Conservation (phyloP, 2,797 vertebrate genomes). For the Artibeus lituratus region DNA sequence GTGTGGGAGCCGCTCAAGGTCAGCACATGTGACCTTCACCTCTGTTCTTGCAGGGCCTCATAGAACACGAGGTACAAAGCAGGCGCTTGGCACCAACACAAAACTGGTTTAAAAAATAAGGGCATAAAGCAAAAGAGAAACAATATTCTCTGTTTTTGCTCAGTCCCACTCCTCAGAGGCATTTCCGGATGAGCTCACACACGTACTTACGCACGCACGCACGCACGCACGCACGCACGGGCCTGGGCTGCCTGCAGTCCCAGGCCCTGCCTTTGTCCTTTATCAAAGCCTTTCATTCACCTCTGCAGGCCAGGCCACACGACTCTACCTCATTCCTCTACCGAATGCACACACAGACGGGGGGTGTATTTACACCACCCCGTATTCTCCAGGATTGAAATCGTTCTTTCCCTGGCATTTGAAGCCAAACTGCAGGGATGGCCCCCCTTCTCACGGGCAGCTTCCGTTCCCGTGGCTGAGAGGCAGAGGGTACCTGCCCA, state of each 20-base stretch:
- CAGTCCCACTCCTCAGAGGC: neutral
- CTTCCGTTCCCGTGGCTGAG: neutral
- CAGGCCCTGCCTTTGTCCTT: too few species aligned
- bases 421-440: neutral
- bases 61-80: too few species aligned
- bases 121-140: neutral
- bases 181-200: neutral
- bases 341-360: neutral
- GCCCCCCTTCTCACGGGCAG: neutral
- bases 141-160: neutral
- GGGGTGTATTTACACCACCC: neutral
- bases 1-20: neutral
- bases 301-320: accelerated
- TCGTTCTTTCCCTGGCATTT: neutral
- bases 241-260: accelerated
- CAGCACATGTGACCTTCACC: neutral
- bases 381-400: neutral
- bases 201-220: too few species aligned
- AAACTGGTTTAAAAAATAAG: neutral
- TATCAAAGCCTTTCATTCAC: neutral
- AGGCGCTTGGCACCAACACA: neutral
- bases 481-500: neutral
- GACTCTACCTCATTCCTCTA: neutral
- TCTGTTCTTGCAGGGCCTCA: neutral
- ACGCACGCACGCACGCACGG: too few species aligned